Evolutionary conservation across 2,797 vertebrate species (phyloP), one percentile per base, ranked within the genome.

Genomic region (Crenuchus spilurus): DNA sequence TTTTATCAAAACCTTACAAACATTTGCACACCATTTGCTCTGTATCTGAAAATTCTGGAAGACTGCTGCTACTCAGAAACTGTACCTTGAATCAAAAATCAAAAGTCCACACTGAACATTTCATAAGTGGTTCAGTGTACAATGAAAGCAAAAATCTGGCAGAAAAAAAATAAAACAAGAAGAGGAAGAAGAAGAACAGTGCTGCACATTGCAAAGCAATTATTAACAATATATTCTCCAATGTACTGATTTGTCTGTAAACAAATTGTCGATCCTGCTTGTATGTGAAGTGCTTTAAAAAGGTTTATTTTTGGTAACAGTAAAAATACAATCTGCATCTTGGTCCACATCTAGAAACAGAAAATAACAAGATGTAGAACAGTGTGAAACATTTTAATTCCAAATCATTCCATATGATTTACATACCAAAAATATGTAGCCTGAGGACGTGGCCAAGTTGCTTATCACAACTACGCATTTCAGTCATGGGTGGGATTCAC

Each of bases 381-480:
- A 72, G 83, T 80, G 80, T 66, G 83, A 80, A 80, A 79, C 58
- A 80, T 84, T 85, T 87, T 85, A 85, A 84, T 88, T 87, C 86
- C 87, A 85, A 89, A n/a, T n/a, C n/a, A n/a, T n/a, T n/a, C n/a
- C 86, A 86, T 89, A 77, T 79, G 80, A 84, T 82, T 85, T 87
- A 87, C 42, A 49, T 1, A 13, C 60, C 22, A 62, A 44, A 20
- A 60, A 35, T 10, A 22, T 44, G 41, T 49, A 20, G 85, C 85
- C 84, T 72, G 81, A 87, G 87, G 88, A 87, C 85, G 86, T 83
- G 85, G 87, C 85, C 87, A 89, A 71, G 39, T 20, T 30, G 20
- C 37, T 55, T 30, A 33, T 42, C 30, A 33, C 39, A 63, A 24
- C 22, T 11, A 31, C 8, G 2, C 7, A 22, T 30, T 1, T 0